phyloP scores from a whole-genome alignment of 2,113 vertebrate genomes.

The Sphyrna mokarran region DNA sequence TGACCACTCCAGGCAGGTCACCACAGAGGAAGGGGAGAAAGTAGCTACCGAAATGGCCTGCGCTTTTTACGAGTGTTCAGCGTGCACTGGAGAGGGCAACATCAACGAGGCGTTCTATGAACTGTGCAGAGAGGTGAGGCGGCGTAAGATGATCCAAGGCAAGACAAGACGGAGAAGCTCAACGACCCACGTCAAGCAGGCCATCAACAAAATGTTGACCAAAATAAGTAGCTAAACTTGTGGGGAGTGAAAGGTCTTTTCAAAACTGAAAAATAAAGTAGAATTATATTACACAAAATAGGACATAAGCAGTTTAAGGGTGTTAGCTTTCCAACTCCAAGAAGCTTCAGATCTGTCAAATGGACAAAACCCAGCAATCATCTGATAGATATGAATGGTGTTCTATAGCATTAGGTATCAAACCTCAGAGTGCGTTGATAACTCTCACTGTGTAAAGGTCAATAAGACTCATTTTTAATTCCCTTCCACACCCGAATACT shows the following conservation, averaged over 20 bases:
- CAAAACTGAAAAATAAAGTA: background rate
- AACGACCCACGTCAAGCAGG: slow-evolving; percentile 95
- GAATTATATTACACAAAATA: background rate
- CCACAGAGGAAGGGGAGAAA: slow-evolving; percentile 87
- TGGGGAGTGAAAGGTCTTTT: background rate
- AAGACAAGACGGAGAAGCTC: slow-evolving; percentile 88
- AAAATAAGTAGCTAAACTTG: slow-evolving; percentile 89
- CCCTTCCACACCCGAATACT: background rate
- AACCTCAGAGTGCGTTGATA: background rate
- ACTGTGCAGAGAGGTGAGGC: slow-evolving; percentile 83
- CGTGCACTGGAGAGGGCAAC: slow-evolving; percentile 81
- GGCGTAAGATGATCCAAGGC: slow-evolving; percentile 84
- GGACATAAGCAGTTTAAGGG: background rate
- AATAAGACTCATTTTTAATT: background rate
- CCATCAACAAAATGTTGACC: slow-evolving; percentile 98
- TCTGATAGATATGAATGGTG: background rate
- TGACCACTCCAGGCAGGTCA: slow-evolving; percentile 85
- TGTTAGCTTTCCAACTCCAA: slow-evolving; percentile 7
- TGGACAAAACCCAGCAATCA: background rate
- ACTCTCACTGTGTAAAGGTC: background rate
- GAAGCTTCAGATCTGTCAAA: background rate
- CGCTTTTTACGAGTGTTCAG: slow-evolving; percentile 94
- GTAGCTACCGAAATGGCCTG: slow-evolving; percentile 88
- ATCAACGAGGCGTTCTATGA: slow-evolving; percentile 85
- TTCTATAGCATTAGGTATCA: background rate